phyloP scores from a whole-genome alignment of 2,888 invertebrate genomes.

The Peribatodes rhomboidaria region DNA sequence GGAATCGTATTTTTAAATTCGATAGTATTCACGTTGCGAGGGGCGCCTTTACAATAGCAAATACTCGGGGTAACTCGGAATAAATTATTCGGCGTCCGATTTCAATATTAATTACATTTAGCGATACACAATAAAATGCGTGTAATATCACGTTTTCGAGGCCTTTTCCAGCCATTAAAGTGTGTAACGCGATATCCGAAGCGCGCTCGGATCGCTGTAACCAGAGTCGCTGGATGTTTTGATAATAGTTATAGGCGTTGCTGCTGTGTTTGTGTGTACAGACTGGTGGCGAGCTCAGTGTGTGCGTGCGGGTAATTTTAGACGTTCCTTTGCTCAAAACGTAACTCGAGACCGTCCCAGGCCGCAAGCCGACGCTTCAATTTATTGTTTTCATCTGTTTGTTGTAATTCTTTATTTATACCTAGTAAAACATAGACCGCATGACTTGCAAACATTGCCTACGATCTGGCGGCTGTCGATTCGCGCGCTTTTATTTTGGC shows the following conservation, averaged over 20 bases:
- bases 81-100: conserved; percentile 81
- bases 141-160: conserved; percentile 87
- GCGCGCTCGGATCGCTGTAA: conserved; percentile 86
- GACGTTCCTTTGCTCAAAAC: conserved; percentile 86
- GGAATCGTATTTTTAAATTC: conserved; percentile 84
- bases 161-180: conserved; percentile 87
- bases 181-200: conserved; percentile 85
- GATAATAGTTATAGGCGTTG: conserved; percentile 84
- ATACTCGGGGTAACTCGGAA: conserved; percentile 72
- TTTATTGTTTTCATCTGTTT: conserved; percentile 85
- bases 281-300: conserved; percentile 62
- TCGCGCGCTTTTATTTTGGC: conserved; percentile 83
- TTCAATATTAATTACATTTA: conserved; percentile 85
- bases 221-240: conserved; percentile 85
- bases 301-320: conserved; percentile 86
- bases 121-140: conserved; percentile 85
- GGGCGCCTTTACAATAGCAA: conserved; percentile 69
- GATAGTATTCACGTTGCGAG: conserved; percentile 71
- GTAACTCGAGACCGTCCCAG: conserved; percentile 85
- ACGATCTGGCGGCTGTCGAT: conserved; percentile 56
- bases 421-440: conserved; percentile 51
- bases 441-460: conserved; percentile 53
- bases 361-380: conserved; percentile 83
- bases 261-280: conserved; percentile 74
- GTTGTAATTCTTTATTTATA: conserved; percentile 64